phyloP scores from a whole-genome alignment of 2,888 invertebrate genomes.

The Acanthoscelides obtectus region DNA sequence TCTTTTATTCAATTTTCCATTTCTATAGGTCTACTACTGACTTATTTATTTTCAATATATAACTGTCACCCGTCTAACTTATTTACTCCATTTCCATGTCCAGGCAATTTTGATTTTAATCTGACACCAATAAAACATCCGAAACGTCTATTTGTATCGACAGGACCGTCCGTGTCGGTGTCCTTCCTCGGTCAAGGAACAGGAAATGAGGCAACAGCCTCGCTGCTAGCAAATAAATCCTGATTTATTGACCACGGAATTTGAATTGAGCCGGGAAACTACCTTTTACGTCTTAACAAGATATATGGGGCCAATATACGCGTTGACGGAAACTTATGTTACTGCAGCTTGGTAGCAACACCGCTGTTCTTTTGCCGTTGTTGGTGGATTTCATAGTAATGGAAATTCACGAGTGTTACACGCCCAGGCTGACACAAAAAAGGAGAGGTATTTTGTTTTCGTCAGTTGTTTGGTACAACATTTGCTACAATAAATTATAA shows the following conservation, averaged over 20 bases:
- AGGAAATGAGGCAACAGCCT: background rate
- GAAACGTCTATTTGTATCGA: background rate
- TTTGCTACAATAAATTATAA: too few relatives aligned
- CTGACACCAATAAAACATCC: background rate
- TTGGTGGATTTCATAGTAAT: background rate
- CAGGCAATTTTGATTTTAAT: background rate
- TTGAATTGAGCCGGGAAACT: constrained; percentile 8
- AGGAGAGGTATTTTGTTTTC: too few relatives aligned
- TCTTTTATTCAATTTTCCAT: too few relatives aligned
- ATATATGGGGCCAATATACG: constrained; percentile 10
- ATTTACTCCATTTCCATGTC: background rate
- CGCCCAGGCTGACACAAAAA: too few relatives aligned
- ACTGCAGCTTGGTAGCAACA: background rate
- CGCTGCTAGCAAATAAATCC: background rate
- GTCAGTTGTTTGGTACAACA: too few relatives aligned
- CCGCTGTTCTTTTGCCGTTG: background rate
- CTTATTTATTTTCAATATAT: too few relatives aligned
- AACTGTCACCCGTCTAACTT: too few relatives aligned
- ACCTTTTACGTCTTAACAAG: constrained; percentile 5
- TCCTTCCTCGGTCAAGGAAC: background rate
- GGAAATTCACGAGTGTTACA: background rate
- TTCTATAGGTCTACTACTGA: too few relatives aligned
- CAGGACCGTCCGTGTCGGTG: background rate
- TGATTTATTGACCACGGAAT: constrained; percentile 5
- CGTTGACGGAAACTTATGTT: background rate